Evolutionary conservation across 2,113 vertebrate species (phyloP).

Genomic region (Pongo pygmaeus): DNA sequence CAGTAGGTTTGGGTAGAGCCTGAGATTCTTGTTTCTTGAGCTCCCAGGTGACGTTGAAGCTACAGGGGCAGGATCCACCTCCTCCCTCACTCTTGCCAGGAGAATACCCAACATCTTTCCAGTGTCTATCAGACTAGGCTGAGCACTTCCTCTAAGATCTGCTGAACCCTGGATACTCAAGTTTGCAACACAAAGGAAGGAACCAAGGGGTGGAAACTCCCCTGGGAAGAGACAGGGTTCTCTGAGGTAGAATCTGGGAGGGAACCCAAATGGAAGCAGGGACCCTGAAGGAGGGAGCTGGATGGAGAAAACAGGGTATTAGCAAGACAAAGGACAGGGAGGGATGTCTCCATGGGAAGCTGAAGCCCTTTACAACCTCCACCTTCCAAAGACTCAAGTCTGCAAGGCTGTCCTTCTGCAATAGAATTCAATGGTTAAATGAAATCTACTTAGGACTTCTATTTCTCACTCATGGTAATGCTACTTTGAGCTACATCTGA

Average conservation of each 20-base stretch:
- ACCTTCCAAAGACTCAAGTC: background rate
- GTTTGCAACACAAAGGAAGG: background rate
- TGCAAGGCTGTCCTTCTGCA: background rate
- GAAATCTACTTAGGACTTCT: background rate
- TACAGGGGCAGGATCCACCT: background rate
- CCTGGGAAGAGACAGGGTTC: too few relatives aligned
- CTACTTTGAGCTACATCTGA: background rate
- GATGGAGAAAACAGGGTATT: background rate
- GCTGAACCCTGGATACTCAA: background rate
- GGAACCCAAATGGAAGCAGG: background rate
- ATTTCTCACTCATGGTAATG: background rate
- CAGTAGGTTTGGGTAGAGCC: background rate
- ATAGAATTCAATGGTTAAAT: background rate
- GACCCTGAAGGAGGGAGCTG: background rate
- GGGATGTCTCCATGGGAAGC: background rate
- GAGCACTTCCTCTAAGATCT: background rate
- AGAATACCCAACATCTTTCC: background rate
- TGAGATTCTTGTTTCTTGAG: background rate
- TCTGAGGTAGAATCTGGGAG: background rate
- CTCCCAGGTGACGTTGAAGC: background rate
- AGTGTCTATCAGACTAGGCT: background rate
- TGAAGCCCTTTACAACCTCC: background rate
- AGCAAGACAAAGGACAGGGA: background rate
- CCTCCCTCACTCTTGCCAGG: background rate
- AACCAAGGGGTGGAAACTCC: background rate